phyloP scores from a whole-genome alignment of 2,888 invertebrate genomes.

The Ceramica pisi region DNA sequence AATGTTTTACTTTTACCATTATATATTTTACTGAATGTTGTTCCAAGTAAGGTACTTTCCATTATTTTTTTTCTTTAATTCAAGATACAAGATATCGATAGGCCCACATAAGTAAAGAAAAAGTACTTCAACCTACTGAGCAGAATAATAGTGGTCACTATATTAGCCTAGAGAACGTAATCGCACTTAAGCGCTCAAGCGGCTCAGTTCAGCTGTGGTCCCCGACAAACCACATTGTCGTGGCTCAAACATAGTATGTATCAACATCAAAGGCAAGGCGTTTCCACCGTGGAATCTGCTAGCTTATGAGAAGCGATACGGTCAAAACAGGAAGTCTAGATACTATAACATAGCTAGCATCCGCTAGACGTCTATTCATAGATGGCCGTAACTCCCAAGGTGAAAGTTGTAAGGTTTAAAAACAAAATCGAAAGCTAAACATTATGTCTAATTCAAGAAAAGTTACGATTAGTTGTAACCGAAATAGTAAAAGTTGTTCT shows the following conservation, averaged over 20 bases:
- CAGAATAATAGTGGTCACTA: background rate
- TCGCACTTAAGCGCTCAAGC: background rate
- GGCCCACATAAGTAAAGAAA: too few relatives aligned
- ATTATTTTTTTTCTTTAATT: too few relatives aligned
- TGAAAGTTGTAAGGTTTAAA: slow-evolving; percentile 24
- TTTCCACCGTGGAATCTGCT: background rate
- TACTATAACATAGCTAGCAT: background rate
- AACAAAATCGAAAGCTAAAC: slow-evolving; percentile 35
- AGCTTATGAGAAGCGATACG: background rate
- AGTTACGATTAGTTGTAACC: slow-evolving; percentile 33
- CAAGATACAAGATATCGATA: too few relatives aligned
- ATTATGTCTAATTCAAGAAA: slow-evolving; percentile 26
- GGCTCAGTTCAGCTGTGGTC: background rate
- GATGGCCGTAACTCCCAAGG: slow-evolving; percentile 25
- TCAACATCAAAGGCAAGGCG: slow-evolving; percentile 8
- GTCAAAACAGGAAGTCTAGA: slow-evolving; percentile 14
- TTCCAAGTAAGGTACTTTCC: too few relatives aligned
- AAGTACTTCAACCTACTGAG: too few relatives aligned
- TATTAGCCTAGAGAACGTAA: background rate
- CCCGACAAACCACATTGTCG: background rate
- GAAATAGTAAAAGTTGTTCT: background rate
- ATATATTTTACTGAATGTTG: too few relatives aligned
- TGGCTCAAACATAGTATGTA: slow-evolving; percentile 2
- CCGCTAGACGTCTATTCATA: slow-evolving; percentile 14
- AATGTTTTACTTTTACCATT: too few relatives aligned